Evolutionary conservation across 2,797 vertebrate genomes (phyloP).

Genomic region (Anableps anableps): DNA sequence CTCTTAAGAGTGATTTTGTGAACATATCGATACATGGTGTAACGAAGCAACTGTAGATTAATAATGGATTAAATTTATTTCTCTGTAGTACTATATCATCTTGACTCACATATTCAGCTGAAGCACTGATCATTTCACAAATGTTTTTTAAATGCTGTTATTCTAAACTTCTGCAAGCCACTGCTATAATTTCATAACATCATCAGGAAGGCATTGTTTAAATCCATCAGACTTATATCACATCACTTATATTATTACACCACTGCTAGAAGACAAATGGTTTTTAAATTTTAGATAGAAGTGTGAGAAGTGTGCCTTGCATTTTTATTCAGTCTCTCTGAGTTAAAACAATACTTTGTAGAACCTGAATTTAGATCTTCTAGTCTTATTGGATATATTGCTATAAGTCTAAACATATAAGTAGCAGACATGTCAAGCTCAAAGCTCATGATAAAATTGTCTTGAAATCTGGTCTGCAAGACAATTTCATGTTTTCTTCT

Average conservation of each 20-base stretch:
- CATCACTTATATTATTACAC: not conserved
- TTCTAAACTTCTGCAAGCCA: conserved; percentile 51
- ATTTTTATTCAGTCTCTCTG: not conserved
- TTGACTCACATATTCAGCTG: conserved; percentile 27
- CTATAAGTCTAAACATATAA: not conserved
- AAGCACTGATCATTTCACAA: conserved; percentile 41
- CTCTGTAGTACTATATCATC: conserved; percentile 12
- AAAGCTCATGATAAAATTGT: not conserved
- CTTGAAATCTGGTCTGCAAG: not conserved
- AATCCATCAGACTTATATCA: conserved; percentile 14
- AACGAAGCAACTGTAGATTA: conserved; percentile 8
- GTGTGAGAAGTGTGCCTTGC: not conserved
- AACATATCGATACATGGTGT: not conserved
- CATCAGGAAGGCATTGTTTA: conserved; percentile 17
- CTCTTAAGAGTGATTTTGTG: conserved; percentile 3
- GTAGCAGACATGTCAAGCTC: not conserved
- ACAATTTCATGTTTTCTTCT: not conserved
- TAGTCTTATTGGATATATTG: not conserved
- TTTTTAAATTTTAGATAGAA: not conserved
- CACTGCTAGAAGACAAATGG: not conserved
- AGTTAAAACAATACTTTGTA: not conserved
- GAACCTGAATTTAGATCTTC: not conserved
- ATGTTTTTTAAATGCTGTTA: conserved; percentile 39
- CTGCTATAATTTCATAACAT: conserved; percentile 41
- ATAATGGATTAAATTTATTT: conserved; percentile 1